Conservation (phyloP, 2,888 invertebrate species). For the Odontocerum albicorne region DNA sequence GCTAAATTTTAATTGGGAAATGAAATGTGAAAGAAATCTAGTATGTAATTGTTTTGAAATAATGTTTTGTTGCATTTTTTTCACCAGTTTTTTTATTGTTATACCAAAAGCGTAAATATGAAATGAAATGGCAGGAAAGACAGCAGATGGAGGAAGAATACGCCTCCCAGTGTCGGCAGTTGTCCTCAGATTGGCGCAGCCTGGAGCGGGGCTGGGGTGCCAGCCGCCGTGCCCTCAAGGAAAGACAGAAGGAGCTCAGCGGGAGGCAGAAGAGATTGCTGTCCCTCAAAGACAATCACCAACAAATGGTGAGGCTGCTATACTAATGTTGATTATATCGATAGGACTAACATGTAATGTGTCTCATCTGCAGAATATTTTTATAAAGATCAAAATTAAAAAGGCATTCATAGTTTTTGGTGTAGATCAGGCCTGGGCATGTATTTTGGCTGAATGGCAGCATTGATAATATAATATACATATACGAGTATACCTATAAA, state of each 20-base stretch:
- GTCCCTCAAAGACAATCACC: conserved; percentile 53
- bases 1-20: too few species aligned
- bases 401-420: too few species aligned
- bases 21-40: too few species aligned
- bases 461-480: too few species aligned
- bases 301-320: conserved; percentile 47
- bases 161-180: conserved; percentile 63
- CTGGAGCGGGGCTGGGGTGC: conserved; percentile 63
- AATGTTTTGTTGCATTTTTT: not conserved
- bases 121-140: conserved; percentile 51
- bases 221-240: conserved; percentile 60
- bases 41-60: too few species aligned
- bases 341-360: too few species aligned
- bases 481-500: too few species aligned
- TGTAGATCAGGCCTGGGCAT: too few species aligned
- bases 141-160: conserved; percentile 67
- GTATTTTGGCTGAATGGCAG: too few species aligned
- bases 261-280: conserved; percentile 54
- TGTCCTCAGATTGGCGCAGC: conserved; percentile 58
- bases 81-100: conserved; percentile 2
- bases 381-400: too few species aligned
- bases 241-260: conserved; percentile 59
- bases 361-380: too few species aligned
- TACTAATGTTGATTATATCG: not conserved
- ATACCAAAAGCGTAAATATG: too few species aligned